Base-by-base conservation (phyloP, 2,113 vertebrate genomes). In the Anseranas semipalmata region DNA sequence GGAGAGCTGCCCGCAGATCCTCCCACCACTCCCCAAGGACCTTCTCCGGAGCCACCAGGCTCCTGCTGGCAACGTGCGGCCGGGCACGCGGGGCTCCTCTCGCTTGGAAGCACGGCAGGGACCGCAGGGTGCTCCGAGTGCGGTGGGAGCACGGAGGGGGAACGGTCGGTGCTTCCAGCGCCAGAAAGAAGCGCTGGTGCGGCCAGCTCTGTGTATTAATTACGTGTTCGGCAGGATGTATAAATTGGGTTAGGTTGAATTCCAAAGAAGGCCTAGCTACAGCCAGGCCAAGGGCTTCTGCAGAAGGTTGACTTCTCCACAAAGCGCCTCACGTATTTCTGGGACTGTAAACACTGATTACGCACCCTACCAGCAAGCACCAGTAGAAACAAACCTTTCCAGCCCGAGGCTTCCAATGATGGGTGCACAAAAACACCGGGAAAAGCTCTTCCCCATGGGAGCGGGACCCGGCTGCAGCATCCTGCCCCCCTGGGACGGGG, bases 51-150 rank as follows among this genome's bases (percentile, higher is more conserved):
- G 85, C 82, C 92, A 86, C 85, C 63, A 95, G 86, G 70, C 60
- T 87, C 85, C 90, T 95, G 92, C 73, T 4, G 18, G 94, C 73
- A 92, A 78, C 72, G 70, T 91, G 93, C 77, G 76, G n/a, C 72
- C 70, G 74, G 88, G 77, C 87, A 92, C 86, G 85, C 58, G 93
- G 89, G 71, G 59, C 89, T 93, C 87, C 70, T 91, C 95, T 92
- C 78, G 78, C 65, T 75, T 76, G 70, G 94, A 95, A 96, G 91
- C 30, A 76, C 86, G 84, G 10, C 21, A 87, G 56, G 68, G 89
- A 84, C 93, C 88, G 93, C 86, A 75, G 93, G 93, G 87, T 70
- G 63, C 94, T 96, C 93, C 88, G 84, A 89, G 95, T 85, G 94
- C 2, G 3, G 92, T 55, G 63, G 78, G 53, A 95, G 73, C 45